These are phyloP conservation scores for Ailuropoda melanoleuca DNA, from an alignment of 2,113 vertebrate species.

Conservation along the genomic window DNA sequence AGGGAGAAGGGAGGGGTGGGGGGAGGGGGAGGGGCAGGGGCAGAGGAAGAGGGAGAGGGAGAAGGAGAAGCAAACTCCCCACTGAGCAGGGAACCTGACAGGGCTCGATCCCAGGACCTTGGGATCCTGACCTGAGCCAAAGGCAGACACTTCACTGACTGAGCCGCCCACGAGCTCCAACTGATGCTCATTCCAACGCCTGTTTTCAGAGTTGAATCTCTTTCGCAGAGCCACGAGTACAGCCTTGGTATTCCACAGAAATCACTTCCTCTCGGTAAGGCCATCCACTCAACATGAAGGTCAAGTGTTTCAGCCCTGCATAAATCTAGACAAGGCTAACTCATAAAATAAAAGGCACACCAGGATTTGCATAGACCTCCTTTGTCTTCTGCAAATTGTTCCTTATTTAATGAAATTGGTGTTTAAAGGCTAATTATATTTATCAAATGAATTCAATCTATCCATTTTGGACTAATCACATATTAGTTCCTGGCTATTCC, in stretches of 20 bases:
- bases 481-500: neutral
- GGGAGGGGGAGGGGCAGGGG: too few relatives aligned
- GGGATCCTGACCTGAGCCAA: neutral
- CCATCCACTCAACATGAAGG: neutral
- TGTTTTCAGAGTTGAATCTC: neutral
- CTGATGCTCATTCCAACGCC: neutral
- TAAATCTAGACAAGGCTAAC: neutral
- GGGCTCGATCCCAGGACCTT: neutral
- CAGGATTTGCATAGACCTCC: constrained; percentile 1
- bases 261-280: constrained; percentile 11
- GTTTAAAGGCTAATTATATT: constrained; percentile 59
- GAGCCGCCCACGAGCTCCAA: neutral
- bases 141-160: neutral
- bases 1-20: too few relatives aligned
- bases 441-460: constrained; percentile 48
- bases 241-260: neutral
- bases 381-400: constrained; percentile 43
- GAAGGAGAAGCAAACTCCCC: neutral
- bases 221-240: neutral
- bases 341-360: neutral
- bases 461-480: neutral
- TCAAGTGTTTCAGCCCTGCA: neutral
- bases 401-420: constrained; percentile 29
- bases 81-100: neutral
- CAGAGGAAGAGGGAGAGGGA: neutral